Evolutionary conservation across 2,113 vertebrate species (phyloP).

Genomic region (Argyrosomus japonicus): DNA sequence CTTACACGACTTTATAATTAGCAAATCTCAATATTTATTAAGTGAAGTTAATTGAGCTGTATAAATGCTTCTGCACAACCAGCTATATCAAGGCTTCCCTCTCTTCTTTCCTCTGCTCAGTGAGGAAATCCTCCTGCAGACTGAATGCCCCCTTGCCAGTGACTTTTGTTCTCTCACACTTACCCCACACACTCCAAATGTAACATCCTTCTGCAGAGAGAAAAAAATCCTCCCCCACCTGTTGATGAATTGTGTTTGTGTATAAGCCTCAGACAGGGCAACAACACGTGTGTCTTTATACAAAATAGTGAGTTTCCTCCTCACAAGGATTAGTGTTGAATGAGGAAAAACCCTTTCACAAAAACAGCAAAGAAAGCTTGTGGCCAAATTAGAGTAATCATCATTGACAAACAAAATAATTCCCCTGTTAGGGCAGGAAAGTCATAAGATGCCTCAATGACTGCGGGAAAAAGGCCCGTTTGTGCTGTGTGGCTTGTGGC

Average conservation of each 20-base stretch:
- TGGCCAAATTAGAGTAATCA: slow-evolving; percentile 62
- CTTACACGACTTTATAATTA: slow-evolving; percentile 9
- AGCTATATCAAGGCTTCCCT: slow-evolving; percentile 58
- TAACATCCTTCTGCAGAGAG: slow-evolving; percentile 65
- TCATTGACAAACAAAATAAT: slow-evolving; percentile 61
- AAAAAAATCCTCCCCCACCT: slow-evolving; percentile 75
- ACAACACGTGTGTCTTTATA: slow-evolving; percentile 60
- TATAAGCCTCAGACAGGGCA: slow-evolving; percentile 44
- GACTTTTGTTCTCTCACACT: slow-evolving; percentile 74
- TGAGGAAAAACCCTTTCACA: slow-evolving; percentile 51
- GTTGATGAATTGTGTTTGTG: slow-evolving; percentile 77
- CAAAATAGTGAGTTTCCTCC: slow-evolving; percentile 30
- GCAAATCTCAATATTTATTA: slow-evolving; percentile 15
- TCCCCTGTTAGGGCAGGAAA: slow-evolving; percentile 60
- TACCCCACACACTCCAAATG: slow-evolving; percentile 67
- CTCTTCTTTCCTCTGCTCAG: slow-evolving; percentile 58
- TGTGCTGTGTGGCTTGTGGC: slow-evolving; percentile 42
- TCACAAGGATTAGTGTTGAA: slow-evolving; percentile 55
- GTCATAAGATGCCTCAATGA: slow-evolving; percentile 57
- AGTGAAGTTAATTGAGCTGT: slow-evolving; percentile 50
- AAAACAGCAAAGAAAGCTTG: slow-evolving; percentile 40
- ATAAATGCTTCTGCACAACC: slow-evolving; percentile 51
- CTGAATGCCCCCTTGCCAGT: slow-evolving; percentile 64
- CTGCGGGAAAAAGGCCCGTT: slow-evolving; percentile 26
- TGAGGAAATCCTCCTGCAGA: slow-evolving; percentile 65